Percentiles rank a stretch among this genome's conserved stretches.
These are phyloP conservation scores for Pachydiplax longipennis DNA, from an alignment of 2,888 invertebrate genomes.

Conservation along the genomic window DNA sequence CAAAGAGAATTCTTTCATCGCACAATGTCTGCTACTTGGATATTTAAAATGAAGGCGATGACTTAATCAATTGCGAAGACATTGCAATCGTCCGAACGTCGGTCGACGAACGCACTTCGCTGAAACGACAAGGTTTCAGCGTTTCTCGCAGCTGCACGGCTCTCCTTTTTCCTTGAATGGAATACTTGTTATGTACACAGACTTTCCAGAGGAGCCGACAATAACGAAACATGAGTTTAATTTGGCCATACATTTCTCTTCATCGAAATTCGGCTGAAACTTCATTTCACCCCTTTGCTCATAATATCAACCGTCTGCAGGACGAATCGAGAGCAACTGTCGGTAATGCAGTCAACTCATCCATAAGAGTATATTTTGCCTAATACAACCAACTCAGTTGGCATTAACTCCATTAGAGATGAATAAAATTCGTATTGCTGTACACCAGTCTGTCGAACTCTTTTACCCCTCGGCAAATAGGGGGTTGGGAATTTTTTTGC, in stretches of 20 bases:
- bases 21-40: not conserved
- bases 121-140: not conserved
- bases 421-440: too few species aligned
- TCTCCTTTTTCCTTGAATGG: not conserved
- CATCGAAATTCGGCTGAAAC: not conserved
- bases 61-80: not conserved
- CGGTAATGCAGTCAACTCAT: not conserved
- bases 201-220: not conserved
- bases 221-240: not conserved
- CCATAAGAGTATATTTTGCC: not conserved
- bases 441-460: too few species aligned
- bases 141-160: not conserved
- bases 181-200: not conserved
- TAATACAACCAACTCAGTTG: too few species aligned
- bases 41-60: not conserved
- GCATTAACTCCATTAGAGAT: too few species aligned
- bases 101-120: conserved; percentile 12
- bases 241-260: not conserved
- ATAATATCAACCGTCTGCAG: too few species aligned
- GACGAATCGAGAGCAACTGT: not conserved
- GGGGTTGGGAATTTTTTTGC: too few species aligned
- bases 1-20: not conserved
- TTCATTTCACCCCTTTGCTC: too few species aligned
- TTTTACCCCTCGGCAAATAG: too few species aligned
- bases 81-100: not conserved